Percentiles rank a stretch among this genome's conserved stretches.
These are phyloP conservation scores for Neocloeon triangulifer DNA, from an alignment of 1,140 invertebrate genomes.

Conservation along the genomic window DNA sequence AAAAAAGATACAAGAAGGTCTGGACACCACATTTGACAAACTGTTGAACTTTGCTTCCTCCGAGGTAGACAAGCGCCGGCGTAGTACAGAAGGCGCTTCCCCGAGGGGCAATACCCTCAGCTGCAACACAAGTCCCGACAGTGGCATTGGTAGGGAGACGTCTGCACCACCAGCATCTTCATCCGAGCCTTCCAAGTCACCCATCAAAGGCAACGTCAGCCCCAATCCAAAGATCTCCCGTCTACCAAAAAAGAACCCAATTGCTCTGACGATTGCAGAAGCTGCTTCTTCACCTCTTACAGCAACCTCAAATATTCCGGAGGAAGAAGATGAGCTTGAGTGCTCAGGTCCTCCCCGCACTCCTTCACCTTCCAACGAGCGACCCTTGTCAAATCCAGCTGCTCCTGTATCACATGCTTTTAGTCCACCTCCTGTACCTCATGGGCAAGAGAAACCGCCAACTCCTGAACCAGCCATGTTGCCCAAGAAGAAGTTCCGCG, in stretches of 20 bases:
- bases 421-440: slow-evolving; percentile 13
- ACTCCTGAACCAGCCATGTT: slow-evolving; percentile 24
- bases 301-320: slow-evolving; percentile 13
- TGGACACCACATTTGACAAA: slow-evolving; percentile 69
- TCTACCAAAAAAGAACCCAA: slow-evolving; percentile 13
- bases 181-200: too few species aligned
- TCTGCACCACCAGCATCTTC: slow-evolving; percentile 26
- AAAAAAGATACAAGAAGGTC: slow-evolving; percentile 32
- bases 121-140: slow-evolving; percentile 53
- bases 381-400: slow-evolving; percentile 12
- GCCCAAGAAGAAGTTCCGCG: slow-evolving; percentile 59
- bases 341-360: slow-evolving; percentile 31
- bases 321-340: slow-evolving; percentile 16
- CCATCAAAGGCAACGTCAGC: slow-evolving; percentile 22
- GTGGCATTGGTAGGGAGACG: slow-evolving; percentile 48
- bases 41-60: slow-evolving; percentile 67
- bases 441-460: slow-evolving; percentile 20
- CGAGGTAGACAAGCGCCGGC: slow-evolving; percentile 53
- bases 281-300: slow-evolving; percentile 23
- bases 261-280: slow-evolving; percentile 13
- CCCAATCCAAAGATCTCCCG: slow-evolving; percentile 19
- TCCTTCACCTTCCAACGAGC: slow-evolving; percentile 31
- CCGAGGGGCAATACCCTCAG: slow-evolving; percentile 15
- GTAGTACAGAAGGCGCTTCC: slow-evolving; percentile 39
- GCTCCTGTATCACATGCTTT: too few species aligned